Base-by-base conservation (phyloP, 2,113 vertebrate genomes). In the Fregetta grallaria region DNA sequence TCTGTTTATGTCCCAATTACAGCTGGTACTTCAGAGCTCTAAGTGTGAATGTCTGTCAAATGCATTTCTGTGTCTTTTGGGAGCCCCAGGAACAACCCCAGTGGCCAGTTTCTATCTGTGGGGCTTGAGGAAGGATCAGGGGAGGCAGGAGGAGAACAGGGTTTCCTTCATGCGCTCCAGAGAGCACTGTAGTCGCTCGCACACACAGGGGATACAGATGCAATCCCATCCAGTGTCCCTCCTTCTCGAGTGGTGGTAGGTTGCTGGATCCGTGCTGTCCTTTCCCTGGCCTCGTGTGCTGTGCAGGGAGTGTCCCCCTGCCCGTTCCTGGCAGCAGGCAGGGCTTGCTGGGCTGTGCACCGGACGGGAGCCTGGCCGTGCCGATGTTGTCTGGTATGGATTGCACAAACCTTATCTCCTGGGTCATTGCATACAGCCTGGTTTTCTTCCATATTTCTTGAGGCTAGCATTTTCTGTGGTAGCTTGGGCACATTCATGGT, bases 1-100 rank as follows among this genome's bases (percentile, higher is more conserved):
- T 53, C 32, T 38, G 96, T 97, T 93, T 94, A 62, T 82, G 78
- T 94, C 91, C 67, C 21, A 25, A 61, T 83, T 67, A 11, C 59
- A 58, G 38, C 49, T 80, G 30, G 20, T n/a, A 17, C 34, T 38
- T 88, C 30, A 13, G 36, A 79, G 45, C 77, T 86, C 25, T 16
- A 38, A 72, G 12, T 7, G 20, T 38, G 58, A 73, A 47, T 11
- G 36, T 15, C 32, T 61, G 45, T n/a, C 38, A 70, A 67, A 25
- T 9, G 27, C 40, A 25, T 42, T 73, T 83, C 29, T 71, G 21
- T 25, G 10, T 44, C 56, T 92, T 23, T 25, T 18, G 17, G 15
- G 20, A 30, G 5, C 18, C 34, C 13, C 47, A 65, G 19, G 11
- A 52, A 78, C 66, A 67, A 34, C 13, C 19, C 9, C 40, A 7